Evolutionary conservation across 2,797 vertebrate genomes (phyloP), one percentile per base, ranked within the genome.

Genomic region (Menidia menidia): DNA sequence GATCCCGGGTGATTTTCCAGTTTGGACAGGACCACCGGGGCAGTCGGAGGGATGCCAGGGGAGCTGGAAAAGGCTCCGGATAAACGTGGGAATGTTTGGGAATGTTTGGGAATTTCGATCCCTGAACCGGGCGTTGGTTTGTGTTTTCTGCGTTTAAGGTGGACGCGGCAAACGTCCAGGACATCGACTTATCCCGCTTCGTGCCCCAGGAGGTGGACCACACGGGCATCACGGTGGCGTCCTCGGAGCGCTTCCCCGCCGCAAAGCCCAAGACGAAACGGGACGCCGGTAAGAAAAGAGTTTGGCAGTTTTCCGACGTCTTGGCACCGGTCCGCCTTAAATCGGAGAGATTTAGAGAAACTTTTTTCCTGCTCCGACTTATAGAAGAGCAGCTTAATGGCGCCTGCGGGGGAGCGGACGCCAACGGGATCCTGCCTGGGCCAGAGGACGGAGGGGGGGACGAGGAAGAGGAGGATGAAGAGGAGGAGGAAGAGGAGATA

Each of bases 191-290:
- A 81, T 95, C 95, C 80, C 92, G 95, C 6, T 98, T 98, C 51
- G 85, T 99, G 67, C 97, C 95, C 30, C 96, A 96, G 92, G 98
- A 96, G 77, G 97, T 99, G 0, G 97, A 98, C 80, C 91, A 96
- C 64, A 94, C 96, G 2, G 97, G 97, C 44, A 99, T 99, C 77
- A 98, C 98, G 0, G 94, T 99, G 54, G 97, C 97, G 43, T 91
- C 96, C 66, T 88, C 86, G 1, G 98, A 99, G 87, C 91, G 97
- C 16, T 98, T 99, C 93, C 92, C 93, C 55, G 73, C 82, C 0
- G 86, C 79, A 82, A 92, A 73, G 0, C 95, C 93, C 30, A 45
- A 68, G 25, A 79, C 82, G 18, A 48, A 52, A 64, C 88, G 91
- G n/a, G 93, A 89, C 33, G 93, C 82, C 2, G 96, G 97, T 98